Conservation (phyloP, 2,797 vertebrate genomes). For the Crenichthys baileyi region DNA sequence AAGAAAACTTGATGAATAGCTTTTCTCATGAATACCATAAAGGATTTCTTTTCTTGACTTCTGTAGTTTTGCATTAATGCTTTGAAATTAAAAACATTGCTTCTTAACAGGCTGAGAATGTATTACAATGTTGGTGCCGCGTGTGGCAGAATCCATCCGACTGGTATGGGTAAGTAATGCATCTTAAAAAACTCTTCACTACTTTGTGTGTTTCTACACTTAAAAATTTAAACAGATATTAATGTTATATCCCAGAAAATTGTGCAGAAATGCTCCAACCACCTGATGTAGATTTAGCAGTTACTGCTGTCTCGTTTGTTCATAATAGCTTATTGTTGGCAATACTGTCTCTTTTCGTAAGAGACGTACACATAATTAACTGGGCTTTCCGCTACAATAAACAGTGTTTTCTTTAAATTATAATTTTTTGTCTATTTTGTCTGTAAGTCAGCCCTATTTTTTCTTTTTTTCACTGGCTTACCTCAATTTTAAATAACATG, state of each 20-base stretch:
- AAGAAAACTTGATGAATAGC: neutral
- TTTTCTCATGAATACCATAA: neutral
- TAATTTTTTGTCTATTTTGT: too few species aligned
- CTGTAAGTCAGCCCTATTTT: too few species aligned
- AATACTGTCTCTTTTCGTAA: neutral
- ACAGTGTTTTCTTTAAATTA: too few species aligned
- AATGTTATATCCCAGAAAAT: neutral
- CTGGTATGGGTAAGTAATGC: slow-evolving; percentile 82
- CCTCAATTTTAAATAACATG: too few species aligned
- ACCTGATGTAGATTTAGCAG: neutral
- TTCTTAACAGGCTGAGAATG: slow-evolving; percentile 74
- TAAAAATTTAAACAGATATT: neutral
- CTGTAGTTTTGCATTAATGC: neutral
- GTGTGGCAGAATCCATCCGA: slow-evolving; percentile 87
- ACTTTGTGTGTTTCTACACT: neutral
- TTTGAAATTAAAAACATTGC: neutral
- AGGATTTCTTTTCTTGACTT: neutral
- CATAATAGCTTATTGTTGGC: neutral
- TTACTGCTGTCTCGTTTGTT: neutral
- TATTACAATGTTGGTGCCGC: slow-evolving; percentile 84
- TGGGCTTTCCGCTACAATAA: neutral
- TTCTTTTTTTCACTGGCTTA: too few species aligned
- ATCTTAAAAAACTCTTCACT: slow-evolving; percentile 1
- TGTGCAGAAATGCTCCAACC: neutral
- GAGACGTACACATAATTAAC: too few species aligned